phyloP scores from a whole-genome alignment of 1,140 invertebrate genomes.

The Drosophila athabasca region DNA sequence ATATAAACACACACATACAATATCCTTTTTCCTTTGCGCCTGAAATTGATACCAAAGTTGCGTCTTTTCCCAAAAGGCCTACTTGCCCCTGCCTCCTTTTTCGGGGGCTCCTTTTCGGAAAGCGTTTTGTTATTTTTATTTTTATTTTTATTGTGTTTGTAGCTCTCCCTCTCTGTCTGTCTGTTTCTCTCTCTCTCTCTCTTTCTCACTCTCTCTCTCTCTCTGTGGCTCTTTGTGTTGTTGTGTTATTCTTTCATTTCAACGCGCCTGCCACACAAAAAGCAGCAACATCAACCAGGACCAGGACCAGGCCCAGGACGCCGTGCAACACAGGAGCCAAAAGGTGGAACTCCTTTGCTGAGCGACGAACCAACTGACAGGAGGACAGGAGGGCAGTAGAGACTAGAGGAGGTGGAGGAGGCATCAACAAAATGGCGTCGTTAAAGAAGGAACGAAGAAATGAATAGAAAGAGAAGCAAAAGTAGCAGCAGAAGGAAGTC shows the following conservation, averaged over 20 bases:
- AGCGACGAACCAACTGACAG: conserved; percentile 49
- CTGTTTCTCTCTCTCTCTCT: too few relatives aligned
- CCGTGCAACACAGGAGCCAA: background rate
- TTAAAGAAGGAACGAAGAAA: conserved; percentile 8
- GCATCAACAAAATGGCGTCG: conserved; percentile 38
- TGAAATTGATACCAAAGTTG: conserved; percentile 47
- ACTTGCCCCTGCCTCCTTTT: conserved; percentile 17
- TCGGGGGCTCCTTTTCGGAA: conserved; percentile 11
- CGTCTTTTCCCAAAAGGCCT: background rate
- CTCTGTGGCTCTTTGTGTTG: conserved; percentile 22
- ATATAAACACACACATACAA: background rate
- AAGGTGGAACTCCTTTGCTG: conserved; percentile 49
- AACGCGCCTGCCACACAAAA: conserved; percentile 52
- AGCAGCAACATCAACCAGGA: conserved; percentile 8
- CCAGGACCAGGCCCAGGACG: background rate
- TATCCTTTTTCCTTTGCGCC: background rate
- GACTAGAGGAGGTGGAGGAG: conserved; percentile 8
- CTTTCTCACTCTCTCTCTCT: too few relatives aligned
- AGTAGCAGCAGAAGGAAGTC: conserved; percentile 1
- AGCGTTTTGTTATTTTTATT: conserved; percentile 32
- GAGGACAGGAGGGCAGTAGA: conserved; percentile 4
- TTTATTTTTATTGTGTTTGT: conserved; percentile 38
- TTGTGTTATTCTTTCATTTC: conserved; percentile 75
- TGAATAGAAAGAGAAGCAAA: conserved; percentile 10
- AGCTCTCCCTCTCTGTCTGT: too few relatives aligned